A percentile compares a stretch with the other conserved stretches of the same genome.
These are phyloP conservation scores for Apodemus sylvaticus DNA, from an alignment of 2,113 vertebrate genomes.

Conservation along the genomic window DNA sequence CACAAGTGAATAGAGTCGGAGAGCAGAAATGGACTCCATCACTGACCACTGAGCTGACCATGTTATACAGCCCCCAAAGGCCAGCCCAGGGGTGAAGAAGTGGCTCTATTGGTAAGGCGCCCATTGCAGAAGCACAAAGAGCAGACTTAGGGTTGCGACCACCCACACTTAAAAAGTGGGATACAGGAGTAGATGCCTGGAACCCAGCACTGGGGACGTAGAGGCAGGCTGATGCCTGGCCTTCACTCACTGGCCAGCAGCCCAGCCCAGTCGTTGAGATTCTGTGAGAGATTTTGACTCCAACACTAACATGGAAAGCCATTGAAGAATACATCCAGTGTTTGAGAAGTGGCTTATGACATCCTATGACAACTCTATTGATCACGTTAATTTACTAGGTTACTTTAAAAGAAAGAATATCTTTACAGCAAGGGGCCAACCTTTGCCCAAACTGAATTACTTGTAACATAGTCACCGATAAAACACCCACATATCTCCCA, in stretches of 20 bases:
- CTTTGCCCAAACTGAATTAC: not conserved
- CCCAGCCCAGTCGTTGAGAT: too few relatives aligned
- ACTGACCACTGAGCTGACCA: accelerated
- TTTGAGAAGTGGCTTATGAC: not conserved
- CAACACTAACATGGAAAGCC: not conserved
- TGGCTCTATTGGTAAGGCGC: not conserved
- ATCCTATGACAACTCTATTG: not conserved
- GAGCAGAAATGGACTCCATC: not conserved
- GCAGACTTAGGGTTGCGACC: not conserved
- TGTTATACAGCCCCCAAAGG: not conserved
- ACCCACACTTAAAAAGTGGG: not conserved
- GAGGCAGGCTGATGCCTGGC: too few relatives aligned
- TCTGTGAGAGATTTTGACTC: not conserved
- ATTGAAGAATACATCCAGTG: not conserved
- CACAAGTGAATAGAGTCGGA: too few relatives aligned
- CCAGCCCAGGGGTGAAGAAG: not conserved
- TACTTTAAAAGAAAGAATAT: conserved; percentile 21
- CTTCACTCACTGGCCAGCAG: too few relatives aligned
- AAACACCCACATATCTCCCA: not conserved
- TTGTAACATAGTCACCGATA: not conserved
- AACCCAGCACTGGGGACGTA: not conserved
- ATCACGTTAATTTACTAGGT: not conserved
- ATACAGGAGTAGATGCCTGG: not conserved
- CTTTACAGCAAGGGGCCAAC: not conserved
- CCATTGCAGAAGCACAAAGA: not conserved